Percentiles rank a stretch among this genome's conserved stretches.
phyloP scores from a whole-genome alignment of 1,140 invertebrate species.

The Colletes latitarsis region DNA sequence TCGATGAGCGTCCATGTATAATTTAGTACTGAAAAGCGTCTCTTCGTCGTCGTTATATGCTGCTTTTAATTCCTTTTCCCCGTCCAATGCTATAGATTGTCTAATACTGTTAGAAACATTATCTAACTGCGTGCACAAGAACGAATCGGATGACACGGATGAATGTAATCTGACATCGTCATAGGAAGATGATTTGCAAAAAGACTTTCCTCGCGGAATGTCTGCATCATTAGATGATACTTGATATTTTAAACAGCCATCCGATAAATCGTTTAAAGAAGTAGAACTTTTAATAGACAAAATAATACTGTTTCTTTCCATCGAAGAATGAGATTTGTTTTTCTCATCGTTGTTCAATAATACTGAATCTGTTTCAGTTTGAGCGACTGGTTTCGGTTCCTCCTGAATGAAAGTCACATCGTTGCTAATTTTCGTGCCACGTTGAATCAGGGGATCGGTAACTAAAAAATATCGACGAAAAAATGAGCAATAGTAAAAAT shows the following conservation, averaged over 20 bases:
- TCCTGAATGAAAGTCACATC: background rate
- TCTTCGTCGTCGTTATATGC: conserved; percentile 20
- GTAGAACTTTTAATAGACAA: background rate
- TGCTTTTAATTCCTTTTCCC: background rate
- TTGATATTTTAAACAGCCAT: conserved; percentile 2
- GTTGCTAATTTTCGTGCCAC: background rate
- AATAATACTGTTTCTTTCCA: conserved; percentile 20
- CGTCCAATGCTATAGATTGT: background rate
- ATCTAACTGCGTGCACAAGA: background rate
- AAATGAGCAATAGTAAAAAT: too few relatives aligned
- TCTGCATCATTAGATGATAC: background rate
- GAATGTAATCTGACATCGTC: conserved; percentile 9
- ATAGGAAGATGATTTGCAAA: conserved; percentile 19
- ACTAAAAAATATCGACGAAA: background rate
- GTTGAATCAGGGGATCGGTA: background rate
- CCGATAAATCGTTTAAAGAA: conserved; percentile 4
- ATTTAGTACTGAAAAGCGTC: conserved; percentile 40
- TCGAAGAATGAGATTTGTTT: background rate
- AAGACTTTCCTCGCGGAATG: conserved; percentile 5
- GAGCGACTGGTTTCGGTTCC: background rate
- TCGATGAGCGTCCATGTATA: background rate
- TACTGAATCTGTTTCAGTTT: conserved; percentile 13
- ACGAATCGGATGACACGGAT: background rate
- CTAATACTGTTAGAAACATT: background rate
- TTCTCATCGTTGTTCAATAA: conserved; percentile 11